Evolutionary conservation across 2,888 invertebrate genomes (phyloP), one percentile per base, ranked within the genome.

Genomic region (Philaethria dido): DNA sequence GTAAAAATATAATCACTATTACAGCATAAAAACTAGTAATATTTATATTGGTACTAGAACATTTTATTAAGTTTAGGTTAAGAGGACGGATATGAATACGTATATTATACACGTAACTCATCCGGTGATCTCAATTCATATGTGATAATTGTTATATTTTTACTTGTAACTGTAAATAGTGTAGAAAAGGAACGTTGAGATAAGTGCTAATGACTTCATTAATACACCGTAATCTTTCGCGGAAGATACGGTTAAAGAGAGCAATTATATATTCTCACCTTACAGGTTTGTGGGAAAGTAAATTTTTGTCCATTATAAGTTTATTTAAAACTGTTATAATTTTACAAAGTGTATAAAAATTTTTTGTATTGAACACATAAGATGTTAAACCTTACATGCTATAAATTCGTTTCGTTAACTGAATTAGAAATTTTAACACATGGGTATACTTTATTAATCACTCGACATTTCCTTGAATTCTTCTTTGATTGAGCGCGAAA

Each of bases 181-280:
- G 47, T 45, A 39, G 62, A 55, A 66, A 66, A 64, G 64, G 50
- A 59, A 64, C 60, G 39, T 33, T 36, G 36, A 66, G 66, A 60
- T 60, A 55, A 62, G 36, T 66, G 57, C 47, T 66, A 65, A 69
- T 68, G 64, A 69, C 64, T 68, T 68, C 65, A 86, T 86, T 86
- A 85, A 77, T 75, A 77, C 80, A 84, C 79, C 79, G 79, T 77
- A 79, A 72, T 71, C 66, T 81, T 81, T 82, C 84, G 85, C 87
- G 86, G 88, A 87, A 83, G 86, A 82, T 86, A 86, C 87, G 87
- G 86, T 86, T 86, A 80, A 80, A 74, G 76, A 79, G 80, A 79
- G 79, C 74, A 77, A 82, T 85, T 81, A 75, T 80, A 81, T 83
- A 81, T 82, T 87, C 85, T 85, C 87, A 85, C 81, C 81, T 83